Conservation (phyloP, 2,113 vertebrate species). For the Rissa tridactyla region DNA sequence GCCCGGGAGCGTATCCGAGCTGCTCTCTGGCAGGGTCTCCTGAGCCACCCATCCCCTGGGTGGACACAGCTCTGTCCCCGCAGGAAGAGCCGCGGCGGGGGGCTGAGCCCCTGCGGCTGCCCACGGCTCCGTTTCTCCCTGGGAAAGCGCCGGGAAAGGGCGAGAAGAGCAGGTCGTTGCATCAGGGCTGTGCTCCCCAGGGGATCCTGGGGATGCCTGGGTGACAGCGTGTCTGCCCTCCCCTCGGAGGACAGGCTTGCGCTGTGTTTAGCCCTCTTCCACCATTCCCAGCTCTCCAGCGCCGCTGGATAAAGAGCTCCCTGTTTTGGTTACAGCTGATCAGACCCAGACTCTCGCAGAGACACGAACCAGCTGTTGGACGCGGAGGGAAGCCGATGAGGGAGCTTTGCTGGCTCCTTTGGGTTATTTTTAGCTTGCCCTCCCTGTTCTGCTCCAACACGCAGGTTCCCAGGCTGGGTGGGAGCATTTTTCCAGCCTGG, state of each 20-base stretch:
- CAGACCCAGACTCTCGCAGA: neutral
- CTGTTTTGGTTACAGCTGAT: neutral
- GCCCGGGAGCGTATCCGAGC: neutral
- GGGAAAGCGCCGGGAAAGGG: slow-evolving; percentile 4
- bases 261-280: neutral
- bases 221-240: neutral
- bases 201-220: neutral
- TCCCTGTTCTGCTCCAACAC: neutral
- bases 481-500: neutral
- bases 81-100: neutral
- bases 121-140: neutral
- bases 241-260: neutral
- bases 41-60: neutral
- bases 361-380: neutral
- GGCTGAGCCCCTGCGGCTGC: neutral
- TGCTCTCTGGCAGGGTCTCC: neutral
- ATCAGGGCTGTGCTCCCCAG: neutral
- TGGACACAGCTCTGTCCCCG: fast-evolving
- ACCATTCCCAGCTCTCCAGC: neutral
- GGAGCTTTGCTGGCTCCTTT: neutral
- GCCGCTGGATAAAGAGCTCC: neutral
- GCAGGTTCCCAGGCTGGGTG: neutral
- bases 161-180: neutral
- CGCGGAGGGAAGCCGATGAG: fast-evolving
- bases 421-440: neutral